phyloP scores from a whole-genome alignment of 2,888 invertebrate genomes.

The Psylliodes chrysocephalus region DNA sequence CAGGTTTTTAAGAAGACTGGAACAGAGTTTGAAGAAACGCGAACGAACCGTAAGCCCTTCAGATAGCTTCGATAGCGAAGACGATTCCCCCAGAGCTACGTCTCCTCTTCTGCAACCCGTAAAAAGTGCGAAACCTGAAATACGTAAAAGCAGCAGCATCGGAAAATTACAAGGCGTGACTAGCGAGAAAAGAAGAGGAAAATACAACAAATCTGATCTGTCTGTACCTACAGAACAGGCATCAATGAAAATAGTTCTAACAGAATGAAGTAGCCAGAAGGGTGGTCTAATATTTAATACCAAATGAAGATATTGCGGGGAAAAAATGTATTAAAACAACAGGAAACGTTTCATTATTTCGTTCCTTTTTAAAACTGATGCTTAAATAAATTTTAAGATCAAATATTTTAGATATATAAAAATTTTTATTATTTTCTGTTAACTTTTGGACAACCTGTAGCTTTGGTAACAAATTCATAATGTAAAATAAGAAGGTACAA shows the following conservation, averaged over 20 bases:
- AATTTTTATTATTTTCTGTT: no score
- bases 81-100: conserved; percentile 74
- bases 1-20: conserved; percentile 78
- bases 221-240: conserved; percentile 53
- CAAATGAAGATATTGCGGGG: background rate
- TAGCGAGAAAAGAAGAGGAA: conserved; percentile 51
- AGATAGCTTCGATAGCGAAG: conserved; percentile 66
- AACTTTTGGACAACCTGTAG: no score
- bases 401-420: no score
- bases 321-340: no score
- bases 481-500: no score
- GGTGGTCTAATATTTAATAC: conserved; percentile 58
- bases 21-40: conserved; percentile 76
- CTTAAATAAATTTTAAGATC: no score
- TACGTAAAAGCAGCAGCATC: conserved; percentile 63
- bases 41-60: conserved; percentile 68
- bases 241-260: conserved; percentile 57
- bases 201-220: conserved; percentile 56
- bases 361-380: no score
- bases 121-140: conserved; percentile 56
- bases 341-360: no score
- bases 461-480: no score
- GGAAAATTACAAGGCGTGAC: conserved; percentile 56
- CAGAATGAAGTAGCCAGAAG: conserved; percentile 52
- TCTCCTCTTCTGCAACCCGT: conserved; percentile 70